phyloP scores from a whole-genome alignment of 2,888 invertebrate genomes.

The Syrista parreyssii region DNA sequence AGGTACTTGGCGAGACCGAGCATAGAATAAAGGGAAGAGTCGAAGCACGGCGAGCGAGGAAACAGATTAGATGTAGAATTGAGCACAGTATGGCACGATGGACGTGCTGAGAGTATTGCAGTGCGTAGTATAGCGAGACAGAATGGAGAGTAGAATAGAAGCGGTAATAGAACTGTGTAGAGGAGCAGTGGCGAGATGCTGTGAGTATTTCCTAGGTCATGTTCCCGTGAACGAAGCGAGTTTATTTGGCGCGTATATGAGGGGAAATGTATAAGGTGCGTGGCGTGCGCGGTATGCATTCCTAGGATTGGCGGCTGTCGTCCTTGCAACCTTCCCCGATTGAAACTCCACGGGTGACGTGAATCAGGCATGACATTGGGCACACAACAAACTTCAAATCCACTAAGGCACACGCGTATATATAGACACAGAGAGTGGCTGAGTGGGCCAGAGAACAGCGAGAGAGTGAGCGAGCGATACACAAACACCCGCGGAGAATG shows the following conservation, averaged over 20 bases:
- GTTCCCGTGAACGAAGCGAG: neutral
- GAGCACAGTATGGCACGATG: neutral
- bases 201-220: neutral
- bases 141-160: neutral
- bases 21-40: neutral
- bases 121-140: neutral
- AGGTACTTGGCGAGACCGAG: neutral
- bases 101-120: neutral
- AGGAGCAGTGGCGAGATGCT: slow-evolving; percentile 9
- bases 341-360: slow-evolving; percentile 29
- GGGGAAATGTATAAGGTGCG: neutral
- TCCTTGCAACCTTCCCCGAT: slow-evolving; percentile 19
- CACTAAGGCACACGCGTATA: slow-evolving; percentile 15
- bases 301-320: neutral
- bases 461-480: slow-evolving; percentile 7
- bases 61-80: slow-evolving; percentile 1
- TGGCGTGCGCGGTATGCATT: neutral
- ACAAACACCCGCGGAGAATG: slow-evolving; percentile 24
- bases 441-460: slow-evolving; percentile 3
- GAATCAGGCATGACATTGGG: slow-evolving; percentile 54
- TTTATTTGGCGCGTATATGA: neutral
- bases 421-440: slow-evolving; percentile 1
- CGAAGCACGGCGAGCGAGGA: neutral
- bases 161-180: neutral
- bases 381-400: slow-evolving; percentile 51